Evolutionary conservation across 2,113 vertebrate species (phyloP).

Genomic region (Lasiurus cinereus): DNA sequence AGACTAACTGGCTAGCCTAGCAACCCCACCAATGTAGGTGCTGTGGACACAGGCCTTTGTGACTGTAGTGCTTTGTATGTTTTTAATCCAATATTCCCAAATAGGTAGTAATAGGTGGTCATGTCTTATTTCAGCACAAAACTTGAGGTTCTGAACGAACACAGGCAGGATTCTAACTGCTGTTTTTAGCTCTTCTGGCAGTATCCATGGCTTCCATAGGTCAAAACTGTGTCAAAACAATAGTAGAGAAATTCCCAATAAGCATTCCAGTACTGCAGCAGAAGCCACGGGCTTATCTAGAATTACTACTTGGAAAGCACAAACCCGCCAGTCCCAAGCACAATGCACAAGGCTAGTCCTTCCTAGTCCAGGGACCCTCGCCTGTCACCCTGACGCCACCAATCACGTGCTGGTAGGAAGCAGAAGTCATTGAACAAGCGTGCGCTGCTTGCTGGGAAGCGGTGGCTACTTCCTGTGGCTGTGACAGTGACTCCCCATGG

Average conservation of each 20-base stretch:
- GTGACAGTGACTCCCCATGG: background rate
- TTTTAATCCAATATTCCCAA: constrained; percentile 4
- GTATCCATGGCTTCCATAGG: background rate
- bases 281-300: background rate
- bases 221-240: constrained; percentile 25
- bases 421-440: background rate
- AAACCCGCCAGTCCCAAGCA: background rate
- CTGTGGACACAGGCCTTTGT: background rate
- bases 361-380: background rate
- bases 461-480: no score
- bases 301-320: constrained; percentile 4
- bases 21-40: background rate
- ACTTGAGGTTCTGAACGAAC: background rate
- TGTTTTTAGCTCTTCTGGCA: background rate
- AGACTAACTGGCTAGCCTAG: background rate
- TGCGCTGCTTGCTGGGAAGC: background rate
- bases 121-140: no score
- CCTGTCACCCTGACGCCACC: background rate
- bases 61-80: background rate
- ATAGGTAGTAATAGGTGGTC: background rate
- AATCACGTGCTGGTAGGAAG: background rate
- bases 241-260: constrained; percentile 8
- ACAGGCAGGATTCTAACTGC: background rate
- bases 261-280: background rate
- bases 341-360: background rate